Percentiles rank a stretch among this genome's conserved stretches.
Evolutionary conservation across 2,113 vertebrate species (phyloP).

Genomic region (Rhinopomastus cyanomelas): DNA sequence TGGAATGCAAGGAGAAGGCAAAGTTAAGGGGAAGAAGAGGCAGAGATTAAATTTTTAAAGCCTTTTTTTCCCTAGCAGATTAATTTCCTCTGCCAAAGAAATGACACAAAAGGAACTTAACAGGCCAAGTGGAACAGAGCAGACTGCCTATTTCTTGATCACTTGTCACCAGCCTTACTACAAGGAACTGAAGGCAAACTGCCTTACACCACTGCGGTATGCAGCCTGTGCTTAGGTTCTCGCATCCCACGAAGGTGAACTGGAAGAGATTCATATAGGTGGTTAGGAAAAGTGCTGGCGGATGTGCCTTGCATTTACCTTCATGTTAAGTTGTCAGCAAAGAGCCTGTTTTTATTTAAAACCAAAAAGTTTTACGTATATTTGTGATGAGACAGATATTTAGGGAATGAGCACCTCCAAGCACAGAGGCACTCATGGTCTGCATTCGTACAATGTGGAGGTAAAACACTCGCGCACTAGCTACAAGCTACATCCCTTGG

Average conservation of each 20-base stretch:
- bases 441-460: rapidly evolving
- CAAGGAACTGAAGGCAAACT: not conserved
- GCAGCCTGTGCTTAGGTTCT: rapidly evolving
- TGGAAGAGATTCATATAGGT: not conserved
- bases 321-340: not conserved
- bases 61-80: not conserved
- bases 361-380: not conserved
- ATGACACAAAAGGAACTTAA: not conserved
- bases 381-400: not conserved
- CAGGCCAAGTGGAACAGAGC: not conserved
- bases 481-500: not conserved
- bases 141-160: not conserved
- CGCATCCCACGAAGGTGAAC: not conserved
- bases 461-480: rapidly evolving
- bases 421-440: not conserved
- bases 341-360: not conserved
- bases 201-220: not conserved
- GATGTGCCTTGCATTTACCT: not conserved
- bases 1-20: not conserved
- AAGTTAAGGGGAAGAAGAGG: not conserved
- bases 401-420: not conserved
- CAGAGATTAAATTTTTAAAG: not conserved
- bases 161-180: not conserved
- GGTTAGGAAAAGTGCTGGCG: not conserved
- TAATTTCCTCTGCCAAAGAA: not conserved